phyloP scores from a whole-genome alignment of 1,140 invertebrate species.

The Chymomyza costata region DNA sequence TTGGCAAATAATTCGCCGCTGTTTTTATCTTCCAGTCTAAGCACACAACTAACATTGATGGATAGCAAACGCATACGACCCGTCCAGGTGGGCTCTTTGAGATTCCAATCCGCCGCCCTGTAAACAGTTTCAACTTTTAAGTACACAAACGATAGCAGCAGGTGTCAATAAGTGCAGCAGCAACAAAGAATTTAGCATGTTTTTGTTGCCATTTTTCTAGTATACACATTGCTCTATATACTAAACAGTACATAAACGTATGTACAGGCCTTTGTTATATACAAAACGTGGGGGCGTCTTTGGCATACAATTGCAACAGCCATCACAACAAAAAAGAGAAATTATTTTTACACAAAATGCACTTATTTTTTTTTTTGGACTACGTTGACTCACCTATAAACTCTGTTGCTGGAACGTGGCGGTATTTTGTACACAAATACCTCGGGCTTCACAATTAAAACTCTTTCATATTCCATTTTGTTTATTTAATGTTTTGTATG shows the following conservation, averaged over 20 bases:
- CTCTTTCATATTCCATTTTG: constrained; percentile 92
- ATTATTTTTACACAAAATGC: constrained; percentile 1
- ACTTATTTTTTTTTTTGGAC: constrained; percentile 13
- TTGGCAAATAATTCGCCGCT: constrained; percentile 97
- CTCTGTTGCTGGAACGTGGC: constrained; percentile 93
- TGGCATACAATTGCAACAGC: constrained; percentile 31
- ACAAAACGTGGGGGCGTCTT: constrained; percentile 11
- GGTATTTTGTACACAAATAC: constrained; percentile 99
- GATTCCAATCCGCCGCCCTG: constrained; percentile 98
- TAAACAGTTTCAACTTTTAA: constrained; percentile 3
- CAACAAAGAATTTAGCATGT: too few species aligned
- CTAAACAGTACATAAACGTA: too few species aligned
- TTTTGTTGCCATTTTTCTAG: too few species aligned
- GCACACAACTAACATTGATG: constrained; percentile 88
- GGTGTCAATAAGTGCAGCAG: constrained; percentile 20
- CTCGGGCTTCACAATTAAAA: constrained; percentile 97
- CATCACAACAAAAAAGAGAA: constrained; percentile 16
- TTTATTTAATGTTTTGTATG: constrained; percentile 41
- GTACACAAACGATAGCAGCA: constrained; percentile 11
- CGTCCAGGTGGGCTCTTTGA: constrained; percentile 97
- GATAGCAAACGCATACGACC: constrained; percentile 93
- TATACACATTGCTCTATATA: too few species aligned
- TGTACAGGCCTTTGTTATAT: too few species aligned
- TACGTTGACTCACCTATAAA: constrained; percentile 88
- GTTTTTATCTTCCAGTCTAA: constrained; percentile 97